Evolutionary conservation across 2,888 invertebrate genomes (phyloP).

Genomic region (Dusona sp.): DNA sequence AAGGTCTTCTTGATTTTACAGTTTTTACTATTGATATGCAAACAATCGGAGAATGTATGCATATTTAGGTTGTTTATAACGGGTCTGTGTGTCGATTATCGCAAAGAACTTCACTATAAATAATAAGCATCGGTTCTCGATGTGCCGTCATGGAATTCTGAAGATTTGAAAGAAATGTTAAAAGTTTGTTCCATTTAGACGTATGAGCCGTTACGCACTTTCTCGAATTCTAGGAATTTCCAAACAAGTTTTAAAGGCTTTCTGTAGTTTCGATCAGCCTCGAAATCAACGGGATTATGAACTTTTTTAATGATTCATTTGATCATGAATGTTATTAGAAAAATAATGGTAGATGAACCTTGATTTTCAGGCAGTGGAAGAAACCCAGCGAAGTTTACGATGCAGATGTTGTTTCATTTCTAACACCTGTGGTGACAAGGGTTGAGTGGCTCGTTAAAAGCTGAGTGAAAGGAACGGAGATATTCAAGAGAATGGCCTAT

Average conservation of each 20-base stretch:
- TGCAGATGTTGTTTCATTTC: constrained; percentile 57
- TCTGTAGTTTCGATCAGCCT: neutral
- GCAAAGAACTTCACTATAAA: neutral
- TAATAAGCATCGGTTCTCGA: neutral
- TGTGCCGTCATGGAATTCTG: neutral
- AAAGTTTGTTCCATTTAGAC: neutral
- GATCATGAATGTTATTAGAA: neutral
- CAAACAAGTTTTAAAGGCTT: neutral
- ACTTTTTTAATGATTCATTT: neutral
- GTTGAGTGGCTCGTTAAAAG: constrained; percentile 30
- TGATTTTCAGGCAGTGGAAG: constrained; percentile 57
- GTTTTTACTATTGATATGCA: neutral
- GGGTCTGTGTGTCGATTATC: constrained; percentile 14
- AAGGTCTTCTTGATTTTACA: neutral
- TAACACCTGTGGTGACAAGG: constrained; percentile 60
- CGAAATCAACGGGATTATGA: neutral
- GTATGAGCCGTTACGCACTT: neutral
- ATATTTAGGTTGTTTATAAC: constrained; percentile 25
- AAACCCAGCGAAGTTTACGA: constrained; percentile 58
- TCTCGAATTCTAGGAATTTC: neutral
- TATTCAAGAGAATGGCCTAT: constrained; percentile 64
- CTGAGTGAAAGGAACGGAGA: constrained; percentile 50
- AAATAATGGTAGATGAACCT: constrained; percentile 5
- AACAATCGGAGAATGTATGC: constrained; percentile 1
- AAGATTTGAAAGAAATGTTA: neutral